Evolutionary conservation across 23 tunicate genomes (phyloP), one percentile per base, ranked within the genome.

Genomic region (Styela plicata): DNA sequence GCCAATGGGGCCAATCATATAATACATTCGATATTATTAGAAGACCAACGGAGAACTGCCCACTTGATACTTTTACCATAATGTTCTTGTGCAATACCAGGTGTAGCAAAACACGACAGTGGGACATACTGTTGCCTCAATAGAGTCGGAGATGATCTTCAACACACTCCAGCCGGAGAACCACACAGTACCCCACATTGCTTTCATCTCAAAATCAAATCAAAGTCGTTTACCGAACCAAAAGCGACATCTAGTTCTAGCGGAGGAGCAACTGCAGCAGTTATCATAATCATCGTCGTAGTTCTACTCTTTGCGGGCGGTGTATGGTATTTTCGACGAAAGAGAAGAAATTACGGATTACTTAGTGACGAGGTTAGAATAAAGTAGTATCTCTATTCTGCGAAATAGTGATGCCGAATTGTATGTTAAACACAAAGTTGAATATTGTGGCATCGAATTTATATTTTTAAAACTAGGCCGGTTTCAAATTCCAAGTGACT

Each of bases 321-420:
- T 27, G 64, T 36, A 13, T 76, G 66, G 52, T 76, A 33, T 1
- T 76, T 36, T 65, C 52, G 64, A 24, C 52, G 81, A 37, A 76
- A 76, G n/a, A 52, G 81, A 76, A 36, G 81, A 44, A 52, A 76
- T 24, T 76, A 76, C 44, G 81, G 81, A 1, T 28, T 76, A 10
- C 81, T 76, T 18, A 36, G 81, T 24, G 81, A 76, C 27, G 66
- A 52, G 66, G 81, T 76, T 1, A 24, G 71, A 25, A 22, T 24
- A n/a, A n/a, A n/a, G n/a, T n/a, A n/a, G n/a, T n/a, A n/a, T n/a
- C n/a, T n/a, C n/a, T n/a, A n/a, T n/a, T n/a, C n/a, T n/a, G n/a
- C n/a, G n/a, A n/a, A n/a, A n/a, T n/a, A n/a, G n/a, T n/a, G n/a
- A n/a, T n/a, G n/a, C n/a, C n/a, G n/a, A n/a, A n/a, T n/a, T n/a